phyloP scores from a whole-genome alignment of 2,113 vertebrate genomes.

The Piprites chloris region DNA sequence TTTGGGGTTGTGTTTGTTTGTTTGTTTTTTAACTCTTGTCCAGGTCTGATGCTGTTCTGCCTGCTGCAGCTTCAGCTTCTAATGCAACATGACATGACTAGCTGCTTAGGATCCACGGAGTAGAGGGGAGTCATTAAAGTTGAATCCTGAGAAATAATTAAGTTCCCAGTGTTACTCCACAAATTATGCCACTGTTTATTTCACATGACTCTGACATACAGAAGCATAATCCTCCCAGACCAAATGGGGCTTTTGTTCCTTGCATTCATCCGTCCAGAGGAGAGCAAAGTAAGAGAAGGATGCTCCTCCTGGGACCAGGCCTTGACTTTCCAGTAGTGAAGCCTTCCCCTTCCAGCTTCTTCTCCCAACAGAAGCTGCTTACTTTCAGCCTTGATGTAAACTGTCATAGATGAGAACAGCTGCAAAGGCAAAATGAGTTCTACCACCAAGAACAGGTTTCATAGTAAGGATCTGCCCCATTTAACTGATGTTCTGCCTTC shows the following conservation, averaged over 20 bases:
- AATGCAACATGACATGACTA: neutral
- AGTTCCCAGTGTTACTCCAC: neutral
- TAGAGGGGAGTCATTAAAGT: neutral
- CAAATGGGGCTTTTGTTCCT: neutral
- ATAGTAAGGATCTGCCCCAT: neutral
- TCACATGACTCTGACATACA: neutral
- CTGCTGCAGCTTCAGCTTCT: neutral
- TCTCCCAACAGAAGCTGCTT: neutral
- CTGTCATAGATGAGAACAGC: neutral
- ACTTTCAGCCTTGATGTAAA: neutral
- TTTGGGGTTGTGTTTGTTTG: no score
- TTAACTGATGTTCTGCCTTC: neutral
- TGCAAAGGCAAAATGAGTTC: neutral
- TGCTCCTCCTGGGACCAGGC: neutral
- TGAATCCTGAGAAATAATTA: conserved; percentile 2
- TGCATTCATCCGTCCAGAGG: neutral
- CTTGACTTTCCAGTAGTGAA: neutral
- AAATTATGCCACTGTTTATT: neutral
- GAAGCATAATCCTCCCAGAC: neutral
- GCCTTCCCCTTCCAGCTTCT: neutral
- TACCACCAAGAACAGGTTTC: neutral
- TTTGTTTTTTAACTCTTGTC: neutral
- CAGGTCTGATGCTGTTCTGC: neutral
- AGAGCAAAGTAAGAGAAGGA: neutral
- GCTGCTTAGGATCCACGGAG: neutral